Evolutionary conservation across 2,888 invertebrate genomes (phyloP), one percentile per base, ranked within the genome.

Genomic region (Lasioglossum zephyrum): DNA sequence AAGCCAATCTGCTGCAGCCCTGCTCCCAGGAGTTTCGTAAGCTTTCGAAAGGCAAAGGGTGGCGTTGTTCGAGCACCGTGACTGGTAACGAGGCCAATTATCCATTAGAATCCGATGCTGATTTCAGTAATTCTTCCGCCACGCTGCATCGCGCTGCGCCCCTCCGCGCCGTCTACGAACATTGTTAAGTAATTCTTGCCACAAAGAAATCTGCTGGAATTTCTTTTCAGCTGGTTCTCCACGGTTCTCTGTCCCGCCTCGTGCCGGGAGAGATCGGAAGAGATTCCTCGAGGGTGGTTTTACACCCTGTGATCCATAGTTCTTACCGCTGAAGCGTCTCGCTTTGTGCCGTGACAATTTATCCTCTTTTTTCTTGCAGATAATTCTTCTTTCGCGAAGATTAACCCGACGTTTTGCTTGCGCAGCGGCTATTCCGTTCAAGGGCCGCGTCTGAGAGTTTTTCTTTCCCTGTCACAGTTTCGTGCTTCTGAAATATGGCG

Each of bases 41-140:
- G 73, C 66, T 49, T 69, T 69, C 44, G 4, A 18, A 41, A 41
- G 31, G 18, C 8, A 5, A 36, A 13, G 18, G n/a, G 16, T 31
- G 26, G 22, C 66, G 16, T n/a, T 47, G 49, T 36, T 41, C 73
- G 47, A 82, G 49, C 36, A 66, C 73, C 41, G 1, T 41, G 11
- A 18, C 39, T 31, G 47, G 57, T 82, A 84, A 84, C 83, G 69
- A 82, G 74, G 69, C 83, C 84, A 84, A 84, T 85, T 84, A 79
- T 79, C 74, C 49, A 49, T 78, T 75, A 63, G 53, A 75, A 72
- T 44, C 60, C 36, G 78, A 77, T 73, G 77, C 77, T 82, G 84
- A 84, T 84, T 76, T 72, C 83, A 41, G 75, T 83, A 47, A 84
- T 82, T 79, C 63, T 60, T 85, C 83, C 75, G 72, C 73, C 47